These are phyloP conservation scores for Zoanthus gigantus DNA, from an alignment of 92 coral and sea anemone species.

Conservation along the genomic window DNA sequence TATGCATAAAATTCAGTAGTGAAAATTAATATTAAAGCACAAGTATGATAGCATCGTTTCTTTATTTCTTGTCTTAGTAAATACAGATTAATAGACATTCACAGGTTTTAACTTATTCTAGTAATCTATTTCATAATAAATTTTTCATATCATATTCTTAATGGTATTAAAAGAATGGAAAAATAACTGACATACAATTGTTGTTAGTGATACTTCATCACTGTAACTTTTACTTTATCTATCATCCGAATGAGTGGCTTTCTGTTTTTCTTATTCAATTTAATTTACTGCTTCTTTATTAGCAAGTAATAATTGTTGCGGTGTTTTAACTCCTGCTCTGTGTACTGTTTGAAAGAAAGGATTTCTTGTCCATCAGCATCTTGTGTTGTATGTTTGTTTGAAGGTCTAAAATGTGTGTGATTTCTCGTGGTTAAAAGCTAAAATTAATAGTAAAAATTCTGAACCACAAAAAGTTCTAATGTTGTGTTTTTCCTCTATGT, in stretches of 20 bases:
- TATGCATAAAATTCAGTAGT: too few species aligned
- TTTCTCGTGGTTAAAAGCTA: not conserved
- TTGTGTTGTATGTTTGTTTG: not conserved
- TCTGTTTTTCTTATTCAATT: not conserved
- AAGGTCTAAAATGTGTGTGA: not conserved
- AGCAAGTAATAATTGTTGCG: not conserved
- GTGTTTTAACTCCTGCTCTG: not conserved
- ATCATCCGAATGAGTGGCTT: too few species aligned
- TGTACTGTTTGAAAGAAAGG: not conserved
- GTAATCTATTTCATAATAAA: too few species aligned
- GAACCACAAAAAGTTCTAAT: slow-evolving; percentile 22
- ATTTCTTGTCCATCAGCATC: not conserved
- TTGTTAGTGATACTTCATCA: not conserved
- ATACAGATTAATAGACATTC: too few species aligned
- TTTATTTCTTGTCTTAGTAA: too few species aligned
- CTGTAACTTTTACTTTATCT: not conserved
- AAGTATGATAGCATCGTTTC: too few species aligned
- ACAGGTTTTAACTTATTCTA: too few species aligned
- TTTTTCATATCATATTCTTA: too few species aligned
- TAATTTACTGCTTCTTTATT: not conserved
- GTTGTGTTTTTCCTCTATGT: slow-evolving; percentile 40
- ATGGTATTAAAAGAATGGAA: not conserved
- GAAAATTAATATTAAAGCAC: too few species aligned
- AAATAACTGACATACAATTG: not conserved
- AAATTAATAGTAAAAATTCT: not conserved